Percentiles rank a stretch among this genome's conserved stretches.
Evolutionary conservation across 2,113 vertebrate species (phyloP).

Genomic region (Brachyhypopomus gauderio): DNA sequence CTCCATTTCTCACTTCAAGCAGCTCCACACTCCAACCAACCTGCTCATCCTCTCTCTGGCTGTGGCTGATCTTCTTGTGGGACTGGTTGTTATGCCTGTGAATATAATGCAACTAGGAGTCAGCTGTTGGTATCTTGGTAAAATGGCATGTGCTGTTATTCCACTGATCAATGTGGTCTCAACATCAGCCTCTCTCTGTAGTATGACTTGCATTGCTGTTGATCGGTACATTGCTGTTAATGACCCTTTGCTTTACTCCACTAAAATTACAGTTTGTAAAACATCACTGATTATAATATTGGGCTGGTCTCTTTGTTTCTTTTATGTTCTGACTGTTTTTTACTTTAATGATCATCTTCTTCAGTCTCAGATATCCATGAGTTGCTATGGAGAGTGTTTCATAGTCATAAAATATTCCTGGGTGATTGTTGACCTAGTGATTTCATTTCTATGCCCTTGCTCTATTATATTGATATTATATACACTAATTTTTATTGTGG

Average conservation of each 20-base stretch:
- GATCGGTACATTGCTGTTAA: constrained; percentile 66
- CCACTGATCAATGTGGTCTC: constrained; percentile 54
- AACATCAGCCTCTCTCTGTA: constrained; percentile 57
- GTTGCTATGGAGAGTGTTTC: too few relatives aligned
- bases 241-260: constrained; percentile 62
- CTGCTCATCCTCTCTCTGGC: constrained; percentile 71
- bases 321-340: constrained; percentile 34
- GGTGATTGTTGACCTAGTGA: too few relatives aligned
- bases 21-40: constrained; percentile 73
- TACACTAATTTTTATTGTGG: too few relatives aligned
- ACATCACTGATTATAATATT: constrained; percentile 49
- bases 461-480: too few relatives aligned
- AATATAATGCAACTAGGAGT: constrained; percentile 59
- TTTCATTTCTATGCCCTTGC: too few relatives aligned
- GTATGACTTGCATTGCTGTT: constrained; percentile 61
- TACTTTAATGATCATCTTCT: too few relatives aligned
- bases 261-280: constrained; percentile 50
- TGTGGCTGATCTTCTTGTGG: constrained; percentile 64
- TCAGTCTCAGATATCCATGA: too few relatives aligned
- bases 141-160: constrained; percentile 59
- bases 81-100: constrained; percentile 80
- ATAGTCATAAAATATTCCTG: too few relatives aligned
- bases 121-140: constrained; percentile 67
- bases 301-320: constrained; percentile 58
- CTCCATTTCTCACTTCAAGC: constrained; percentile 67